Conservation (phyloP, 2,888 invertebrate species). For the Megalurothrips usitatus region DNA sequence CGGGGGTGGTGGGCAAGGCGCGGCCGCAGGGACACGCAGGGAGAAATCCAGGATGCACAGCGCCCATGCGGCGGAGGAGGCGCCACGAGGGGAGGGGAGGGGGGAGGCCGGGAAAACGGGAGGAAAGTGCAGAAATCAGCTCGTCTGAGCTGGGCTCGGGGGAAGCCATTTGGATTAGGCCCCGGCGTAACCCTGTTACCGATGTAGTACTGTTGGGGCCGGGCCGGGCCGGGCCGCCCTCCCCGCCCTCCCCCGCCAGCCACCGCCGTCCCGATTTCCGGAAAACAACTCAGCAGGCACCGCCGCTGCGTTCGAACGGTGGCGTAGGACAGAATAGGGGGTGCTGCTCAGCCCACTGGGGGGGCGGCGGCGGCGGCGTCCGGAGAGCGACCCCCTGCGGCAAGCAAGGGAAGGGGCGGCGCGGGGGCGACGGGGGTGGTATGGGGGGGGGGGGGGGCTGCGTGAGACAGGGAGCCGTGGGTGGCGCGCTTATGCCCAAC, state of each 20-base stretch:
- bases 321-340: too few species aligned
- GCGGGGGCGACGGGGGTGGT: background rate
- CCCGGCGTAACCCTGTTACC: constrained; percentile 10
- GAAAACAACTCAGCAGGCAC: constrained; percentile 32
- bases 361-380: constrained; percentile 32
- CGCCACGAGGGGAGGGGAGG: background rate
- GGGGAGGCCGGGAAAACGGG: background rate
- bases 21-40: too few species aligned
- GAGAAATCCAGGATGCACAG: too few species aligned
- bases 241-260: constrained; percentile 35
- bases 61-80: background rate
- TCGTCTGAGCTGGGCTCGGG: background rate
- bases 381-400: too few species aligned
- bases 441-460: background rate
- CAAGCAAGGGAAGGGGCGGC: too few species aligned
- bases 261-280: constrained; percentile 17
- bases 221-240: constrained; percentile 37
- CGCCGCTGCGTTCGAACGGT: constrained; percentile 34
- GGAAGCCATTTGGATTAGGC: constrained; percentile 18
- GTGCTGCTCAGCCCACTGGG: too few species aligned
- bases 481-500: constrained; percentile 5
- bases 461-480: background rate
- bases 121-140: constrained; percentile 20
- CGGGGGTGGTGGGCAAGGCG: too few species aligned
- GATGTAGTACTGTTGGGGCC: constrained; percentile 3